Evolutionary conservation across 35 echinoderm and acorn worm species (phyloP).

Genomic region (Acanthaster planci): DNA sequence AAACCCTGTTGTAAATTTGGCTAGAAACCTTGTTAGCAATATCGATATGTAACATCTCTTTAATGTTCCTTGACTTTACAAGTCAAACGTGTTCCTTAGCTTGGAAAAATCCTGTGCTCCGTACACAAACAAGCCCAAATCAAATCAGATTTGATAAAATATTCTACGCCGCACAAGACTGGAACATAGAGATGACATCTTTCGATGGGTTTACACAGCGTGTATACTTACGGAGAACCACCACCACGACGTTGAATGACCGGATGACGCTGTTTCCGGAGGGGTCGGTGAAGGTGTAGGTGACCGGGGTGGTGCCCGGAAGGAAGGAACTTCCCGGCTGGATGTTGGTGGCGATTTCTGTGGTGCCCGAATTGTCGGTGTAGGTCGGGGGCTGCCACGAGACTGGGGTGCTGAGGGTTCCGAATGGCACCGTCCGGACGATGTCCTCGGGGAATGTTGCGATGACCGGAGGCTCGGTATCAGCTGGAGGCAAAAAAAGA

Average conservation of each 20-base stretch:
- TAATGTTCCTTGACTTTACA: too few relatives aligned
- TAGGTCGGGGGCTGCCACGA: conserved; percentile 78
- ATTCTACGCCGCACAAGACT: too few relatives aligned
- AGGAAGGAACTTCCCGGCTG: conserved; percentile 21
- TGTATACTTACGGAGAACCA: conserved; percentile 10
- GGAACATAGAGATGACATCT: too few relatives aligned
- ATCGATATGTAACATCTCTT: too few relatives aligned
- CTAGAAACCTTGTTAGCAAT: too few relatives aligned
- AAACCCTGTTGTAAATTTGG: too few relatives aligned
- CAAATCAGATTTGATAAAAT: too few relatives aligned
- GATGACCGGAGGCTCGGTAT: conserved; percentile 2
- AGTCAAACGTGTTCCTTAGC: too few relatives aligned
- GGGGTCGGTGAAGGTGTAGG: conserved; percentile 27
- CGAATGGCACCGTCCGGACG: conserved; percentile 26
- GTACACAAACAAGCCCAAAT: too few relatives aligned
- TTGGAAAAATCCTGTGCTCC: too few relatives aligned
- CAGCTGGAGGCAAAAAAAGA: not conserved
- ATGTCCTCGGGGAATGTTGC: conserved; percentile 50
- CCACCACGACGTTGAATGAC: conserved; percentile 41
- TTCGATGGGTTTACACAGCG: too few relatives aligned
- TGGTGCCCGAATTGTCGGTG: conserved; percentile 63
- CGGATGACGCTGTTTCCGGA: conserved; percentile 27
- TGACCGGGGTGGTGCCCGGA: conserved; percentile 35
- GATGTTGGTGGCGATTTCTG: not conserved
- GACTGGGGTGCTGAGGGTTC: conserved; percentile 13